Percentiles rank a stretch among this genome's conserved stretches.
phyloP scores from a whole-genome alignment of 2,113 vertebrate species.

The Psammodynastes pulverulentus region DNA sequence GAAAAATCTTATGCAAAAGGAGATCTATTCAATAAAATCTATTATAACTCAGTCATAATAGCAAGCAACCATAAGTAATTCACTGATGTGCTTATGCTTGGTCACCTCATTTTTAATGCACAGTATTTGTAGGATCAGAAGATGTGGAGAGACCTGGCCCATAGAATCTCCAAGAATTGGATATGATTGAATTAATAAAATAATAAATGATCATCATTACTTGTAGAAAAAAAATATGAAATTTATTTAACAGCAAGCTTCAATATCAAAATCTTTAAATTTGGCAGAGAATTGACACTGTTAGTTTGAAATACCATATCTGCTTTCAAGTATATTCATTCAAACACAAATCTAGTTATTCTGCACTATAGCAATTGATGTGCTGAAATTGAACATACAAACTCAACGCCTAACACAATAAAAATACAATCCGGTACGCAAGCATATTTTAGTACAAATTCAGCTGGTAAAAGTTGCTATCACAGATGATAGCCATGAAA shows the following conservation, averaged over 20 bases:
- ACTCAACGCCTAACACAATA: neutral
- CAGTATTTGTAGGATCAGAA: neutral
- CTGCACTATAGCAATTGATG: neutral
- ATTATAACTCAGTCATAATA: neutral
- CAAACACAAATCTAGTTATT: constrained; percentile 8
- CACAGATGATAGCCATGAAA: neutral
- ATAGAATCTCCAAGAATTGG: neutral
- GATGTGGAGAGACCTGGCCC: neutral
- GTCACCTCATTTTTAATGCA: neutral
- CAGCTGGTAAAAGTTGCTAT: neutral
- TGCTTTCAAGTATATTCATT: constrained; percentile 15
- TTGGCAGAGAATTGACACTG: neutral
- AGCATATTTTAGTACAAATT: neutral
- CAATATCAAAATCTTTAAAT: constrained; percentile 2
- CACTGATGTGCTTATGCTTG: neutral
- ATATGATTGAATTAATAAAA: too few relatives aligned
- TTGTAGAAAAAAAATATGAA: neutral
- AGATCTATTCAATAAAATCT: neutral
- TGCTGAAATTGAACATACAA: neutral
- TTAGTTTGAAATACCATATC: neutral
- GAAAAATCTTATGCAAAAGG: neutral
- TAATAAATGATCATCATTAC: neutral
- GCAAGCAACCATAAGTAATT: neutral
- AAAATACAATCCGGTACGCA: constrained; percentile 11
- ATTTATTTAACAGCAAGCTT: constrained; percentile 1